Conservation (phyloP, 2,797 vertebrate genomes). For the Sebastes cheni region DNA sequence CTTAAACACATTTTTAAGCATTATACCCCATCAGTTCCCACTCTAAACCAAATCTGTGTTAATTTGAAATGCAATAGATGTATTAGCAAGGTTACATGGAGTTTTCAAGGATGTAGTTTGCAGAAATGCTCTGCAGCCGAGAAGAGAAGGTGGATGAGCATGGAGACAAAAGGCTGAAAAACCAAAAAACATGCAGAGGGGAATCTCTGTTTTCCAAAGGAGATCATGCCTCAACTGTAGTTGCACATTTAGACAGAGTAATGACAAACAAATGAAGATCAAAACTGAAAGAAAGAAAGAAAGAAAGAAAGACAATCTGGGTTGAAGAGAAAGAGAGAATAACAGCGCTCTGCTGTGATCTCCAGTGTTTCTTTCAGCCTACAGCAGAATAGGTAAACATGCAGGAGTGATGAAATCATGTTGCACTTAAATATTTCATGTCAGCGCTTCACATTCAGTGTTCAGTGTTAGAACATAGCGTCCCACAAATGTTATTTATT, state of each 20-base stretch:
- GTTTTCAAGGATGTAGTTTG: background rate
- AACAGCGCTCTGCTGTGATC: background rate
- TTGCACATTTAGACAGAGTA: background rate
- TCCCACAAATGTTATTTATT: conserved; percentile 52
- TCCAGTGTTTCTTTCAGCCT: conserved; percentile 11
- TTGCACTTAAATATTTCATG: conserved; percentile 55
- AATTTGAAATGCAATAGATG: background rate
- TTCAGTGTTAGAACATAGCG: conserved; percentile 10
- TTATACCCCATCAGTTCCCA: background rate
- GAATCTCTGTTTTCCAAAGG: background rate
- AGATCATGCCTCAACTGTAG: background rate
- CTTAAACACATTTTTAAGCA: background rate
- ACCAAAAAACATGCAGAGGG: background rate
- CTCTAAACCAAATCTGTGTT: background rate
- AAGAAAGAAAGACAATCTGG: background rate
- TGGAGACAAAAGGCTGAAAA: background rate
- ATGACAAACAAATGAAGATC: background rate
- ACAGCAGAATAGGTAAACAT: conserved; percentile 18
- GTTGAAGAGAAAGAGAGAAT: background rate
- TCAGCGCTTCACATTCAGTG: conserved; percentile 37
- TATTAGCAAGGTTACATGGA: conserved; percentile 5
- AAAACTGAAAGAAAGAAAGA: background rate
- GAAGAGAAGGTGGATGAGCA: background rate
- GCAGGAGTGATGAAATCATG: conserved; percentile 41
- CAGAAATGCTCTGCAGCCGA: background rate